Base-by-base conservation (phyloP, 2,797 vertebrate genomes). In the Bucorvus abyssinicus region DNA sequence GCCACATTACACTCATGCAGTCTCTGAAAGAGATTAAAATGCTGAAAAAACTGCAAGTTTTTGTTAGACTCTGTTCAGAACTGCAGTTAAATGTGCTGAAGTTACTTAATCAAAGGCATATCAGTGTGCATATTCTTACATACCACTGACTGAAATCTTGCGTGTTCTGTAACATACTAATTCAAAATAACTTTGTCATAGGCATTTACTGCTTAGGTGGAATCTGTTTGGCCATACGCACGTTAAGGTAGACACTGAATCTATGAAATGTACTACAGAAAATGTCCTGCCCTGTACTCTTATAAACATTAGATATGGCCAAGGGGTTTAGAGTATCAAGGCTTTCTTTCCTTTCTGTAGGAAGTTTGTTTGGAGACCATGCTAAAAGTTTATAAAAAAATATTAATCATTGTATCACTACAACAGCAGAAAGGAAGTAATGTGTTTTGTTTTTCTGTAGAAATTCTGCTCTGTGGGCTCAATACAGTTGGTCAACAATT, bases 1-100 rank as follows among this genome's bases (percentile, higher is more conserved):
- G 78, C 88, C 88, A 96, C 75, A 95, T 97, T 95, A 92, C 56
- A 83, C 78, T 94, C 79, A 78, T 94, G 68, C 86, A 91, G 67
- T 91, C 88, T 73, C 70, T 73, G 70, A 79, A 96, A 94, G 82
- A 91, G 91, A 90, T 88, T 93, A 95, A 94, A 78, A 67, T 97
- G 93, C 79, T 75, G 79, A 82, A 87, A 87, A 96, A 96, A 45
- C 60, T 76, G 49, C 90, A 89, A 89, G 52, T 68, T 95, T 96
- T 96, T 26, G 10, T 91, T 95, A 68, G 79, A 86, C 50, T 94
- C 77, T 91, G 59, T 78, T 96, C 57, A 94, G 79, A 93, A 94
- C 60, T 83, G 61, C 56, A 91, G 63, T 34, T 93, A 88, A 95
- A 93, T 70, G 67, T 89, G 32, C 42, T 73, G 70, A 79, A 96